Base-by-base conservation (phyloP, 2,888 invertebrate genomes). In the Orthosia incerta region DNA sequence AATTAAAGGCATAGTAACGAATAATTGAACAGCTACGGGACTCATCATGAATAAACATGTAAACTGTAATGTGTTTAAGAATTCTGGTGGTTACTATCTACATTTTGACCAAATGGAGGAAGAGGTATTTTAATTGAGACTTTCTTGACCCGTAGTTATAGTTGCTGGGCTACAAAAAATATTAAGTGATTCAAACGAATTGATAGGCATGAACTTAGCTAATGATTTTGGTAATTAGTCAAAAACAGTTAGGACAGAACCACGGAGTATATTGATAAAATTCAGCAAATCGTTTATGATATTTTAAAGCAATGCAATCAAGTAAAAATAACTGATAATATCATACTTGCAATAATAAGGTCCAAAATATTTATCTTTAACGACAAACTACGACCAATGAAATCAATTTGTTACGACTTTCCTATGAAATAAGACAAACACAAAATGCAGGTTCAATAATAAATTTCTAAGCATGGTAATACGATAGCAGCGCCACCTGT, bases 1-100 rank as follows among this genome's bases (percentile, higher is more conserved):
- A 83, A 86, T 87, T 83, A 83, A 87, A 82, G 56, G 67, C 61
- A 76, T 78, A 80, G 74, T 72, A 65, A 68, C 57, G 70, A 70
- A 83, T 85, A 87, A 86, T 84, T 87, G 75, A 77, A 74, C 45
- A 63, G 69, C 59, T 69, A 59, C 60, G 60, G 51, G 60, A 72
- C 62, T 62, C 50, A 62, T 78, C 79, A 85, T 83, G 86, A 86
- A 87, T 86, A 85, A 78, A 86, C 77, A 87, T 83, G 55, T 56
- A 78, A 86, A 76, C 83, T 80, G 55, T 56, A n/a, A 31, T 70
- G 48, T 31, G 56, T 60, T 68, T 39, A 71, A 65, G 48, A 83
- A 83, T 70, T 83, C 53, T 74, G 39, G 51, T 51, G 62, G 72
- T 55, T 64, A 20, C 65, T 73, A 62, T 55, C 59, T 63, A 76